Evolutionary conservation across 2,797 vertebrate genomes (phyloP), one percentile per base, ranked within the genome.

Genomic region (Hoplostethus mediterraneus): DNA sequence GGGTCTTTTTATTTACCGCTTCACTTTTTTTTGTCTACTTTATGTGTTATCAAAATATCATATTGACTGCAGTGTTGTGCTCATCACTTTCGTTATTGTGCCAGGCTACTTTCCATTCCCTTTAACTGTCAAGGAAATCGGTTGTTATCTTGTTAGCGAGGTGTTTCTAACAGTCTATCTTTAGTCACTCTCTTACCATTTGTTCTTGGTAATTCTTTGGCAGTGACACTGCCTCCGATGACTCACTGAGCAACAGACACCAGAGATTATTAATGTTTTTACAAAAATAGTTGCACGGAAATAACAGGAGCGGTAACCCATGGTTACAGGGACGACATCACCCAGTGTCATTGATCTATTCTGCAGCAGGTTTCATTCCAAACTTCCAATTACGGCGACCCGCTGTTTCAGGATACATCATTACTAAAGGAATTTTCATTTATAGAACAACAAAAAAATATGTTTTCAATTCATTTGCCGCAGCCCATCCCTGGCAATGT

Each of bases 211-310:
- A 81, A 87, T 88, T 90, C 83, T 89, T 87, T 77, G 82, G 42
- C 86, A 75, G 66, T 77, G 89, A 83, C 87, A 86, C 77, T 56
- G 42, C 84, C 89, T 86, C 73, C n/a, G 63, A 90, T 94, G 93
- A 92, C 84, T 94, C 92, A 92, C 82, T 72, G 82, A 84, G 89
- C 82, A 88, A 87, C 87, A 89, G 87, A 89, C 88, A 91, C 88
- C 85, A 57, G 80, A 76, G 82, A 88, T 92, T 92, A 93, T 90
- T 92, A 91, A 92, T 92, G 88, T 85, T 92, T 87, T 80, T 82
- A 89, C 89, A 86, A 85, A 92, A 94, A 92, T 92, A 93, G 90
- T 91, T 81, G 48, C 79, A 81, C 82, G 69, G 84, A 77, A 85
- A 90, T 90, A 91, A 88, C 83, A 81, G 83, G 82, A 79, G 84